Conservation (phyloP, 2,113 vertebrate species). For the Gasterosteus nipponicus region DNA sequence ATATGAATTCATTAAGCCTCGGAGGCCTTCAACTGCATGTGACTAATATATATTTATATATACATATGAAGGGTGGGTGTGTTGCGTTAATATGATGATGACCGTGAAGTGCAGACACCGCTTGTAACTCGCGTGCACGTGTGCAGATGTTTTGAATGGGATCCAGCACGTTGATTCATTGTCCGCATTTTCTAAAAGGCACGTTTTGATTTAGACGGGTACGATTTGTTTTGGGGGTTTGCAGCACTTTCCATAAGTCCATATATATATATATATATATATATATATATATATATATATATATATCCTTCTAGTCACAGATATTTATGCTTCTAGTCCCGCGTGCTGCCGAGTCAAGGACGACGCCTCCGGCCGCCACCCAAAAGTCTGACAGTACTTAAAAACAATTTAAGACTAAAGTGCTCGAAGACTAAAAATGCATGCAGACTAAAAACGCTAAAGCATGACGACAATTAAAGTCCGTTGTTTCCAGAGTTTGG, state of each 20-base stretch:
- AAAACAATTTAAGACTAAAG: no score
- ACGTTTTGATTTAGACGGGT: constrained; percentile 2
- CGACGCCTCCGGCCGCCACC: neutral
- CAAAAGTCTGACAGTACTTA: no score
- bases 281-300: no score
- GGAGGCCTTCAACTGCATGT: neutral
- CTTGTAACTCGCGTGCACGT: neutral
- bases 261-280: no score
- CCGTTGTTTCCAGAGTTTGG: neutral
- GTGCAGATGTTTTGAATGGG: neutral
- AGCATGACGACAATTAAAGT: no score
- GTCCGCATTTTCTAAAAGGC: neutral
- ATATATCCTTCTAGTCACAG: no score
- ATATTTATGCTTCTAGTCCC: neutral
- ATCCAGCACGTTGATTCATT: constrained; percentile 18
- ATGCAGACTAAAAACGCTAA: no score
- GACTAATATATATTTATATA: neutral
- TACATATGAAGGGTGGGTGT: neutral
- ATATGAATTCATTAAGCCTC: constrained; percentile 12
- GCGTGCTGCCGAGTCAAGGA: constrained; percentile 14
- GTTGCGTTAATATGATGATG: neutral
- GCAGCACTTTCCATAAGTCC: neutral
- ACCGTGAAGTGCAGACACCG: neutral
- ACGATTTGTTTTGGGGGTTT: constrained; percentile 22
- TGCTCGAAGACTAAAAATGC: no score